Evolutionary conservation across 1,140 invertebrate species (phyloP), one percentile per base, ranked within the genome.

Genomic region (Drosophila navojoa): DNA sequence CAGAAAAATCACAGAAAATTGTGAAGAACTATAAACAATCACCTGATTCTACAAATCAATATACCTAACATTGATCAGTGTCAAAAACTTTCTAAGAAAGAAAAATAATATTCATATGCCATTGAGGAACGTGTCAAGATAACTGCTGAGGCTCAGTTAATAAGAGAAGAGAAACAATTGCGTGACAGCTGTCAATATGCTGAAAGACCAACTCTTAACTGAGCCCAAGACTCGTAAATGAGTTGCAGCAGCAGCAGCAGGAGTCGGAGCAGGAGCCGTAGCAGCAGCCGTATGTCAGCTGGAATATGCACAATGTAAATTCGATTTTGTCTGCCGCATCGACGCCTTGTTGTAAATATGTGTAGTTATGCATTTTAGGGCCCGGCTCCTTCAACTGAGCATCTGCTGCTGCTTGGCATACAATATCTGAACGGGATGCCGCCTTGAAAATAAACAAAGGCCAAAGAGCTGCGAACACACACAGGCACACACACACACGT

Each of bases 101-200:
- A 1, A 52, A 29, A 3, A n/a, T 9, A 40, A 25, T 40, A 10
- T n/a, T 7, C 44, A 7, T 45, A 45, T 55, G 27, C 50, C 22
- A 38, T 58, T 13, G n/a, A 15, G 15, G 10, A 35, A 55, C 19
- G 53, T 54, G 55, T 44, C 53, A 54, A 19, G 16, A 13, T 60
- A 73, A 60, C 42, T 42, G 59, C 40, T 54, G 29, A 22, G 54
- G 55, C 38, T 68, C 19, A 54, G 49, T 55, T 73, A 73, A 73
- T 73, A 73, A 47, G 64, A 22, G 19, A 13, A 66, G 13, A 38
- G 53, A 13, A 49, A 53, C 38, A 54, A 72, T 45, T 68, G 64
- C 52, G 6, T 69, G 71, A 38, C 71, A 73, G 63, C 64, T 73
- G 71, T 73, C 35, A 53, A 57, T 60, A 69, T 68, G 58, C 3